These are phyloP conservation scores for Melanchra persicariae DNA, from an alignment of 2,888 invertebrate species.

Conservation along the genomic window DNA sequence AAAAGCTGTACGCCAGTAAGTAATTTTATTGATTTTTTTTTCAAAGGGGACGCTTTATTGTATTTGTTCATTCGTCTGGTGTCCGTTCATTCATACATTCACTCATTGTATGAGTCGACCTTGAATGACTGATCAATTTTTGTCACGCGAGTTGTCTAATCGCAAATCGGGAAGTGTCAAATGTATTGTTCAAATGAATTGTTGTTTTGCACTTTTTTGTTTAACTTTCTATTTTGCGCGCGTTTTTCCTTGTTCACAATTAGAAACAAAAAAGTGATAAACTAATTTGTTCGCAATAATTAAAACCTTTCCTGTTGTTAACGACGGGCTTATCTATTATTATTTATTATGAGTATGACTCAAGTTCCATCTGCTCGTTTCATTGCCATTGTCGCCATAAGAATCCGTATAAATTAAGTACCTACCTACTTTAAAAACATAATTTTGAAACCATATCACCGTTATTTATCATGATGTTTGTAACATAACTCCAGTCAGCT, in stretches of 20 bases:
- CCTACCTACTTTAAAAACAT: background rate
- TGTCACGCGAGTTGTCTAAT: slow-evolving; percentile 50
- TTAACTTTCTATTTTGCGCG: slow-evolving; percentile 39
- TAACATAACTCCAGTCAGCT: background rate
- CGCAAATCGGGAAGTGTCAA: slow-evolving; percentile 48
- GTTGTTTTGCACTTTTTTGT: slow-evolving; percentile 33
- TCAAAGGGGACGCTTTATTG: slow-evolving; percentile 26
- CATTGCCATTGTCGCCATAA: slow-evolving; percentile 14
- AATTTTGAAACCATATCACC: slow-evolving; percentile 7
- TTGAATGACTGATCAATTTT: slow-evolving; percentile 48
- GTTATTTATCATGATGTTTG: slow-evolving; percentile 4
- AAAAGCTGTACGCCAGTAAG: slow-evolving; percentile 78
- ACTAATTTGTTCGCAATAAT: slow-evolving; percentile 29
- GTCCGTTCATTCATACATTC: slow-evolving; percentile 48
- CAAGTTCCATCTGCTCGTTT: slow-evolving; percentile 21
- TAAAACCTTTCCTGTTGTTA: slow-evolving; percentile 35
- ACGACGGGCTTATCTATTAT: background rate
- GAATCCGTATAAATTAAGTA: background rate
- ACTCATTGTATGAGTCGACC: slow-evolving; percentile 42
- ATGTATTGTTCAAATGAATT: slow-evolving; percentile 34
- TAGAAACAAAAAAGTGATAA: slow-evolving; percentile 15
- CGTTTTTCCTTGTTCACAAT: slow-evolving; percentile 28
- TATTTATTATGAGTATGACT: slow-evolving; percentile 30
- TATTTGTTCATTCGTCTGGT: slow-evolving; percentile 45
- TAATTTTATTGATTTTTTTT: slow-evolving; percentile 57